A percentile compares a stretch with the other conserved stretches of the same genome.
These are phyloP conservation scores for Tachypleus tridentatus DNA, from an alignment of 1,140 invertebrate genomes.

Conservation along the genomic window DNA sequence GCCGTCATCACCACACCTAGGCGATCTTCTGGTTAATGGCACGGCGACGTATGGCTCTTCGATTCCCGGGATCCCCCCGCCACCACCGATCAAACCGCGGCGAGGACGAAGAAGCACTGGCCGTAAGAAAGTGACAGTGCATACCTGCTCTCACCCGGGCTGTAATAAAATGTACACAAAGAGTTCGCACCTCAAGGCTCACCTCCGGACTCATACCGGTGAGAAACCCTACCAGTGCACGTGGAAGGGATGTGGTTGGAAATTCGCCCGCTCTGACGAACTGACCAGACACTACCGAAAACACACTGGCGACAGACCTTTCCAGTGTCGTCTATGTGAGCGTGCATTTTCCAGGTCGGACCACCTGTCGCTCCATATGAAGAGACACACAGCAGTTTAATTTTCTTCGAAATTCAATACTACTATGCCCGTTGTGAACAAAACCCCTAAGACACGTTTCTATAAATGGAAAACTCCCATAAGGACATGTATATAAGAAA, in stretches of 20 bases:
- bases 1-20: constrained; percentile 43
- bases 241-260: constrained; percentile 45
- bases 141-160: constrained; percentile 48
- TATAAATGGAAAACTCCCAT: too few species aligned
- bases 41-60: constrained; percentile 3
- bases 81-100: neutral
- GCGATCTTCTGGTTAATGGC: constrained; percentile 30
- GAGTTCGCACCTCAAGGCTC: constrained; percentile 55
- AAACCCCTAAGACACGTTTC: too few species aligned
- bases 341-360: constrained; percentile 38
- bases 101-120: constrained; percentile 34
- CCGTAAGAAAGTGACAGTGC: constrained; percentile 37
- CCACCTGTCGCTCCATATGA: constrained; percentile 40
- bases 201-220: constrained; percentile 49
- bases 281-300: constrained; percentile 38
- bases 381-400: constrained; percentile 31
- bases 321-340: constrained; percentile 33
- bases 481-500: too few species aligned
- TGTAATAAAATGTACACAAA: constrained; percentile 58
- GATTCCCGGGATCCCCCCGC: neutral
- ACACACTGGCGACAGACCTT: constrained; percentile 34
- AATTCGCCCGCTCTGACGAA: constrained; percentile 45
- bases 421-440: too few species aligned
- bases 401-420: too few species aligned
- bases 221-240: constrained; percentile 45